Evolutionary conservation across 2,113 vertebrate species (phyloP).

Genomic region (Callocephalon fimbriatum): DNA sequence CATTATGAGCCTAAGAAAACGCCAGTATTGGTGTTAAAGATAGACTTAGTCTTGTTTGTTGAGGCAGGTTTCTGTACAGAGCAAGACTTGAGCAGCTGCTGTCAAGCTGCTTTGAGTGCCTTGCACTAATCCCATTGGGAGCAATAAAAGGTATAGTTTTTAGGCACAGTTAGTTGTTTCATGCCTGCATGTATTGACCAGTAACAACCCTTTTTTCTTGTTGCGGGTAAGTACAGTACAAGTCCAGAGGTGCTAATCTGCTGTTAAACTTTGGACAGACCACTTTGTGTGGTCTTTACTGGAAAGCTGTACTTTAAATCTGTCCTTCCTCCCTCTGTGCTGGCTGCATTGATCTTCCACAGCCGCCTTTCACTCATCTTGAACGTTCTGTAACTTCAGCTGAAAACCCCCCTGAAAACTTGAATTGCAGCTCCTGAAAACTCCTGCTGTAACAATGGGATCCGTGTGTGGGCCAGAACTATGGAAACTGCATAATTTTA

Average conservation of each 20-base stretch:
- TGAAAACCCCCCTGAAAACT: not conserved
- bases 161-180: not conserved
- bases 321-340: rapidly evolving
- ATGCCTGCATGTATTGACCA: not conserved
- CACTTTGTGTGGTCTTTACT: not conserved
- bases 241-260: not conserved
- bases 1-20: not conserved
- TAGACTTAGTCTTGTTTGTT: not conserved
- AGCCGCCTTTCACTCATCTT: not conserved
- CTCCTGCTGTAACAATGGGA: not conserved
- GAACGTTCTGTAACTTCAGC: not conserved
- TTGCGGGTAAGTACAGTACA: not conserved
- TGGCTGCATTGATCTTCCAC: not conserved
- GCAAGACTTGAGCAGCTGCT: not conserved
- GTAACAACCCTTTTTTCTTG: rapidly evolving
- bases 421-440: constrained; percentile 1
- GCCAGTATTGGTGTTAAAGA: not conserved
- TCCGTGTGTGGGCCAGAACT: constrained; percentile 43
- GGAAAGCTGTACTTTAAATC: not conserved
- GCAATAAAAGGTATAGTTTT: not conserved
- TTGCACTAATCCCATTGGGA: not conserved
- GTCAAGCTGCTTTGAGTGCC: not conserved
- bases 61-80: not conserved
- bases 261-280: not conserved
- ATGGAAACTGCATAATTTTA: constrained; percentile 27